These are phyloP conservation scores for Edolisoma coerulescens DNA, from an alignment of 2,113 vertebrate species.

Conservation along the genomic window DNA sequence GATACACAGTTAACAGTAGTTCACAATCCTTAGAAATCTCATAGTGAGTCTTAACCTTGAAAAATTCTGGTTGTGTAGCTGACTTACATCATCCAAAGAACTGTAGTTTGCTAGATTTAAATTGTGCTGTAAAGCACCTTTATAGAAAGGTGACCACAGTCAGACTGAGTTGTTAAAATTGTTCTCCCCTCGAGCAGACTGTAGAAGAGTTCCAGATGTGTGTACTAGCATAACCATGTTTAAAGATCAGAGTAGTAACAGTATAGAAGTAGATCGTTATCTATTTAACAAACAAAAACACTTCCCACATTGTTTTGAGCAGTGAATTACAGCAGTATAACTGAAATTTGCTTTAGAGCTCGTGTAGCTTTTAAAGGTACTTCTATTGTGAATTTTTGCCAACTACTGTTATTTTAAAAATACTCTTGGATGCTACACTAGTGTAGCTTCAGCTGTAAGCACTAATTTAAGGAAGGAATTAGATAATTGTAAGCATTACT, in stretches of 20 bases:
- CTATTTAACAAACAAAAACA: neutral
- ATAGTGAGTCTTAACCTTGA: neutral
- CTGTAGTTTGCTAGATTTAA: neutral
- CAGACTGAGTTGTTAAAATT: neutral
- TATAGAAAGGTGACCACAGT: neutral
- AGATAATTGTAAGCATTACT: neutral
- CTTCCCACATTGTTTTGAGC: neutral
- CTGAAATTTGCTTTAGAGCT: neutral
- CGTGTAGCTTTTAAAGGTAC: neutral
- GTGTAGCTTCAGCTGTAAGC: neutral
- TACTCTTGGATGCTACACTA: neutral
- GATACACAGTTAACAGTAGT: neutral
- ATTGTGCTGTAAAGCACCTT: neutral
- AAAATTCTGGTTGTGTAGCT: neutral
- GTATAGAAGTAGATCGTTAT: neutral
- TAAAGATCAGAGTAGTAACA: neutral
- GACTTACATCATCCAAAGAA: neutral
- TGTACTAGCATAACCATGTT: neutral
- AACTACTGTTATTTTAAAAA: neutral
- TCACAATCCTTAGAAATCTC: neutral
- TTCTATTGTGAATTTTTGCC: neutral
- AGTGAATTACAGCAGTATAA: neutral
- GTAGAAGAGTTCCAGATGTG: neutral
- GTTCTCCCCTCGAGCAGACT: neutral
- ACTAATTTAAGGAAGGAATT: neutral